phyloP scores from a whole-genome alignment of 2,888 invertebrate genomes.

The Sipha maydis region DNA sequence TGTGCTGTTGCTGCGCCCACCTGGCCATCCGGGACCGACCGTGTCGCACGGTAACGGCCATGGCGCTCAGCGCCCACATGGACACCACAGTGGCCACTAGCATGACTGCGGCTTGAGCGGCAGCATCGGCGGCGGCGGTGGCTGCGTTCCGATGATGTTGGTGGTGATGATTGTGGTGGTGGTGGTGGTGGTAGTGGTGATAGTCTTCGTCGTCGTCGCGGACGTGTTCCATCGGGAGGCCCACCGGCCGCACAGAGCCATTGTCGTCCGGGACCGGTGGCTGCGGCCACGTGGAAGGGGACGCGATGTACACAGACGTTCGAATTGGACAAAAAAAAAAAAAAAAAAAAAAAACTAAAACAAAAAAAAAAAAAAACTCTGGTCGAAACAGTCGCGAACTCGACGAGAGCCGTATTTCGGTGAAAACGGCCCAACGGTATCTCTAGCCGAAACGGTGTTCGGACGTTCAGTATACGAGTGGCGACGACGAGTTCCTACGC shows the following conservation, averaged over 20 bases:
- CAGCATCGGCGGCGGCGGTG: not conserved
- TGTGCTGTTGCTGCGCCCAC: constrained; percentile 58
- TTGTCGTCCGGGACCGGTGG: not conserved
- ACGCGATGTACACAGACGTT: not conserved
- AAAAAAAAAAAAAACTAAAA: not conserved
- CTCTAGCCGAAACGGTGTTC: not conserved
- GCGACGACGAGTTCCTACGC: not conserved
- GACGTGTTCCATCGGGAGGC: constrained; percentile 7
- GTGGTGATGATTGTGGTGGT: not conserved
- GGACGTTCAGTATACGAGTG: not conserved
- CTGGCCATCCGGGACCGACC: constrained; percentile 69
- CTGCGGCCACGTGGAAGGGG: not conserved
- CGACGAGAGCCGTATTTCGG: not conserved
- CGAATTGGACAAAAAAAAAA: not conserved
- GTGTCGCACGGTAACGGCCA: constrained; percentile 69
- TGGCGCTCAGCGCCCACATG: constrained; percentile 59
- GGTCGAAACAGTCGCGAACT: not conserved
- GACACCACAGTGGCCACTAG: constrained; percentile 59
- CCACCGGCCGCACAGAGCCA: constrained; percentile 34
- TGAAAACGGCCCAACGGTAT: too few species aligned
- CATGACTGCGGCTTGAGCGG: not conserved
- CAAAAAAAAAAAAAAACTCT: not conserved
- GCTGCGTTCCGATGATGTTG: not conserved
- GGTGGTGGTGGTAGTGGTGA: not conserved
- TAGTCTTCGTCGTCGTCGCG: not conserved